A percentile compares a stretch with the other conserved stretches of the same genome.
Conservation (phyloP, 1,140 invertebrate genomes). For the Oryctes rhinoceros region DNA sequence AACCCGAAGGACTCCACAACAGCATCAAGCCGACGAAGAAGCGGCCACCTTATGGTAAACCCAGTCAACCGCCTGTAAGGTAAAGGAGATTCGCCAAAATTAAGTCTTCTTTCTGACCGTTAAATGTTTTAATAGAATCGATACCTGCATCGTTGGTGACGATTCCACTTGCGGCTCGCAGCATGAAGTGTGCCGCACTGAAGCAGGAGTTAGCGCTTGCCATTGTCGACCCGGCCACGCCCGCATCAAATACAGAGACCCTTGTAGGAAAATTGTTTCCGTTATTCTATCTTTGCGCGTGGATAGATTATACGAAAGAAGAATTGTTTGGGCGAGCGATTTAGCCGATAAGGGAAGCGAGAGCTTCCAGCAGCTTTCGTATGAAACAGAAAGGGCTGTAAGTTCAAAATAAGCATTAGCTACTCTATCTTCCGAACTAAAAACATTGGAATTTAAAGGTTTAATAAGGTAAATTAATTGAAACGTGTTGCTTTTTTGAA, state of each 20-base stretch:
- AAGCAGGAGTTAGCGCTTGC: constrained; percentile 90
- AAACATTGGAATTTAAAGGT: not conserved
- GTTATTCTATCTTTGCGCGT: constrained; percentile 82
- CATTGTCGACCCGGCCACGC: constrained; percentile 87
- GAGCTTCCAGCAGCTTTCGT: constrained; percentile 81
- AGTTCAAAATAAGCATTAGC: constrained; percentile 48
- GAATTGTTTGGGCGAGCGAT: constrained; percentile 78
- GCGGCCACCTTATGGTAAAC: constrained; percentile 65
- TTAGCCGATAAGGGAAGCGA: constrained; percentile 80
- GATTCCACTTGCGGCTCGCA: constrained; percentile 88
- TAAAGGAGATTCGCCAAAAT: constrained; percentile 41
- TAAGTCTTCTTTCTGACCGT: not conserved
- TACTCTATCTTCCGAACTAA: not conserved
- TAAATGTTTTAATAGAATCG: constrained; percentile 69
- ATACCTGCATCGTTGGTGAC: constrained; percentile 94
- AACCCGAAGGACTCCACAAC: constrained; percentile 47
- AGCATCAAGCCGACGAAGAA: constrained; percentile 58
- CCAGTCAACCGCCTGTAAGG: constrained; percentile 70
- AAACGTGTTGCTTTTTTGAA: constrained; percentile 1
- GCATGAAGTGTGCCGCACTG: constrained; percentile 87
- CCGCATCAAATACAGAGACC: constrained; percentile 76
- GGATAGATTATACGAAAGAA: constrained; percentile 82
- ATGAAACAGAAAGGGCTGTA: constrained; percentile 84
- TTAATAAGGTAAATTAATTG: too few relatives aligned
- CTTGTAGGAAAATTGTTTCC: constrained; percentile 83